A percentile compares a stretch with the other conserved stretches of the same genome.
phyloP scores from a whole-genome alignment of 92 coral and sea anemone genomes.

The Hydrozoanthus gracilis region DNA sequence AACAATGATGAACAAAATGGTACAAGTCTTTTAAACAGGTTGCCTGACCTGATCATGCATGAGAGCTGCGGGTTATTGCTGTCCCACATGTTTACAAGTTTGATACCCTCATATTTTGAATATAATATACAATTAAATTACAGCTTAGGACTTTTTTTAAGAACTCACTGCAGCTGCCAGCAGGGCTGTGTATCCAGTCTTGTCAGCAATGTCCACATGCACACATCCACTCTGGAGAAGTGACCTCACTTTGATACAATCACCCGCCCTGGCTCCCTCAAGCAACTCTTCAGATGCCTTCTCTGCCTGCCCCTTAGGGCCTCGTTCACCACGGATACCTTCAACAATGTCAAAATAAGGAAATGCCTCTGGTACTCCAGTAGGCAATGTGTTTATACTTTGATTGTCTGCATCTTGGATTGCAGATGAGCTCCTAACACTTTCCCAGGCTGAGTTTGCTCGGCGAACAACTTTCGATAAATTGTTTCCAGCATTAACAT shows the following conservation, averaged over 20 bases:
- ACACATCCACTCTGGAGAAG: conserved; percentile 81
- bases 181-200: conserved; percentile 96
- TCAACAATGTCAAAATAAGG: conserved; percentile 89
- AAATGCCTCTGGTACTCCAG: conserved; percentile 77
- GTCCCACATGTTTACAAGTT: too few species aligned
- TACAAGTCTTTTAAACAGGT: too few species aligned
- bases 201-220: conserved; percentile 98
- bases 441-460: conserved; percentile 91
- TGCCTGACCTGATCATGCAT: too few species aligned
- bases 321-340: conserved; percentile 82
- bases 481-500: conserved; percentile 94
- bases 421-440: conserved; percentile 67
- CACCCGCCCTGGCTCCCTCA: conserved; percentile 82
- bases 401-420: conserved; percentile 43
- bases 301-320: conserved; percentile 85
- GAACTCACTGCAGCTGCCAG: conserved; percentile 96
- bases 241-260: conserved; percentile 70
- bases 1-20: too few species aligned
- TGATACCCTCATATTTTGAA: too few species aligned
- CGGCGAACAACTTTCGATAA: conserved; percentile 87
- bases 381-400: conserved; percentile 36
- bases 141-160: too few species aligned
- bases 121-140: too few species aligned
- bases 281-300: conserved; percentile 74
- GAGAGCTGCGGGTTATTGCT: too few species aligned